Percentiles rank a stretch among this genome's conserved stretches.
Conservation (phyloP, 2,797 vertebrate genomes). For the Ptychadena robeensis region DNA sequence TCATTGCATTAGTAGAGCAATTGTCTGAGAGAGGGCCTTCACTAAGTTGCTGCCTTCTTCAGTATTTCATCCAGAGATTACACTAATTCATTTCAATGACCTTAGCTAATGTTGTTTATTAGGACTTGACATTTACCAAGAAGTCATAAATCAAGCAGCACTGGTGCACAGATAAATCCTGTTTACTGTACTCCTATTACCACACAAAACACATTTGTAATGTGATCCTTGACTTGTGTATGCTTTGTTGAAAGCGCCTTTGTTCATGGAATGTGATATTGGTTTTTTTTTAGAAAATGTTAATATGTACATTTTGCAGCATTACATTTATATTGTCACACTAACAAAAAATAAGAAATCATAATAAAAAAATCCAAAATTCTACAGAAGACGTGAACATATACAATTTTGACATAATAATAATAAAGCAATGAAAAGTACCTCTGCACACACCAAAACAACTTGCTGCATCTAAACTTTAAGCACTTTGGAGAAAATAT, state of each 20-base stretch:
- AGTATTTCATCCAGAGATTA: conserved; percentile 26
- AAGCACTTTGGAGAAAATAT: no score
- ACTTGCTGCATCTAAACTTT: no score
- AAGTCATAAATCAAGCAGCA: conserved; percentile 26
- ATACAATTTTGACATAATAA: no score
- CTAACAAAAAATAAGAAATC: no score
- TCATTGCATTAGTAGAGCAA: conserved; percentile 42
- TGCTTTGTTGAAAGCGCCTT: background rate
- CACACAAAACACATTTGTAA: conserved; percentile 10
- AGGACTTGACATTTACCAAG: conserved; percentile 31
- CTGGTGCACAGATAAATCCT: conserved; percentile 11
- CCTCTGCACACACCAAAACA: no score
- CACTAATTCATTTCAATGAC: conserved; percentile 36
- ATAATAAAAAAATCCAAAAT: no score
- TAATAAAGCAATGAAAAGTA: no score
- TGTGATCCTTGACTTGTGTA: background rate
- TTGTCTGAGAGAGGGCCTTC: conserved; percentile 16
- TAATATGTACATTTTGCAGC: background rate
- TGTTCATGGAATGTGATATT: background rate
- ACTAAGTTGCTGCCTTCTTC: conserved; percentile 9
- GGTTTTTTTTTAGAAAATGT: background rate
- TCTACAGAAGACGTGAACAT: no score
- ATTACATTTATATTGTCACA: no score
- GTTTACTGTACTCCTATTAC: background rate
- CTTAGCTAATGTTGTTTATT: conserved; percentile 31